Base-by-base conservation (phyloP, 1,140 invertebrate species). In the Lethrus apterus region DNA sequence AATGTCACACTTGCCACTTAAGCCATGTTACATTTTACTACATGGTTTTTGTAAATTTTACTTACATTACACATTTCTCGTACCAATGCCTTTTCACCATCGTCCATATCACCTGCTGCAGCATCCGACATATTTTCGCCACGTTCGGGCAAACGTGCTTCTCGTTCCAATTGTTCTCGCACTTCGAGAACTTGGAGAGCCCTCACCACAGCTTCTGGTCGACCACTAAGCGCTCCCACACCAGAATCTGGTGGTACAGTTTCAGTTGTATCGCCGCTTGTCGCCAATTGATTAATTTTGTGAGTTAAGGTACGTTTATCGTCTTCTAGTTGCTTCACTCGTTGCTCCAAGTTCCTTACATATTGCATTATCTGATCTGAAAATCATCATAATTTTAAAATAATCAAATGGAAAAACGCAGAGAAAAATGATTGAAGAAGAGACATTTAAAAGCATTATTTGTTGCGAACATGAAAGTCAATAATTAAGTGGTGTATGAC, bases 61-160 rank as follows among this genome's bases (percentile, higher is more conserved):
- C 79, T 74, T 72, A 95, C 92, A 73, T 95, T 95, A 70, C 92
- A 96, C 91, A 97, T 95, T 72, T 95, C 91, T 54, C 89, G 76
- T 17, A 96, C 86, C 40, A 97, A 76, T 8, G 92, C 92, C 64
- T 93, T 93, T 65, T 95, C 91, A 4, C 86, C 84, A 53, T 93
- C 86, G 59, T 89, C 90, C 64, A 93, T 80, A 52, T 81, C 75
- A 33, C 77, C 78, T 42, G 74, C 67, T 19, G 59, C 55, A 13
- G 58, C 82, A 11, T 71, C 70, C n/a, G 58, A 50, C 21, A 57
- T 41, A 33, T 45, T 67, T 64, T 68, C 70, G 48, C 49, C 68
- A 50, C 61, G 50, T 43, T 62, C 68, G 43, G 57, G 64, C 43
- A 33, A 56, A 55, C 62, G 56, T 60, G 64, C 67, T 45, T 81